phyloP scores from a whole-genome alignment of 2,797 vertebrate species.

The Sebastes hopkinsi region DNA sequence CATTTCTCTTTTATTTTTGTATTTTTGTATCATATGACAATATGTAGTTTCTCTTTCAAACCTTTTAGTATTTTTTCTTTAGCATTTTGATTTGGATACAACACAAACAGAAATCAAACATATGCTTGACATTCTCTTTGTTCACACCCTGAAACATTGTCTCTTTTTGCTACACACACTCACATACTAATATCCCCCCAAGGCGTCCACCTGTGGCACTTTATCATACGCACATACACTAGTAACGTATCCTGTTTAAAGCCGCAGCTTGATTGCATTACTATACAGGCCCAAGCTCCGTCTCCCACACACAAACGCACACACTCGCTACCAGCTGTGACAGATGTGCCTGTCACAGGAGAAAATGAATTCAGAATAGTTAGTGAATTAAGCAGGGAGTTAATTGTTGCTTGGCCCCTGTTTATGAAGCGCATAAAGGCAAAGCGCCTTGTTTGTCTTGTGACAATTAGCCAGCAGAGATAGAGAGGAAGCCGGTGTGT shows the following conservation, averaged over 20 bases:
- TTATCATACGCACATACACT: constrained; percentile 1
- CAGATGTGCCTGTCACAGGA: constrained; percentile 85
- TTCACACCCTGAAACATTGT: not conserved
- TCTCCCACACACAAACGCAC: constrained; percentile 11
- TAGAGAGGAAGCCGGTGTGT: constrained; percentile 40
- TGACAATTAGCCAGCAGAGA: constrained; percentile 83
- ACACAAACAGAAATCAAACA: not conserved
- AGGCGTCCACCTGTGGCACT: constrained; percentile 8
- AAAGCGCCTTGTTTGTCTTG: constrained; percentile 85
- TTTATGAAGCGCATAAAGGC: constrained; percentile 83
- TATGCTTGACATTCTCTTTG: not conserved
- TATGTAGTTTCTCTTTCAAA: not conserved
- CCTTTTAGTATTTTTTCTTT: not conserved
- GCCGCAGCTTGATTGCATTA: not conserved
- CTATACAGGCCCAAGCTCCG: constrained; percentile 22
- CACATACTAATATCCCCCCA: not conserved
- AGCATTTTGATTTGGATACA: not conserved
- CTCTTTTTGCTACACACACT: not conserved
- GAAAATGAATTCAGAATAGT: constrained; percentile 87
- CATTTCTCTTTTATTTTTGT: not conserved
- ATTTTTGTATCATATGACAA: not conserved
- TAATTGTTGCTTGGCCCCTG: constrained; percentile 86
- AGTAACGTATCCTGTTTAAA: not conserved
- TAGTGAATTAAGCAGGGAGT: constrained; percentile 88
- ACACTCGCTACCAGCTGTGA: constrained; percentile 75